Evolutionary conservation across 2,797 vertebrate species (phyloP), one percentile per base, ranked within the genome.

Genomic region (Aulostomus chinensis): DNA sequence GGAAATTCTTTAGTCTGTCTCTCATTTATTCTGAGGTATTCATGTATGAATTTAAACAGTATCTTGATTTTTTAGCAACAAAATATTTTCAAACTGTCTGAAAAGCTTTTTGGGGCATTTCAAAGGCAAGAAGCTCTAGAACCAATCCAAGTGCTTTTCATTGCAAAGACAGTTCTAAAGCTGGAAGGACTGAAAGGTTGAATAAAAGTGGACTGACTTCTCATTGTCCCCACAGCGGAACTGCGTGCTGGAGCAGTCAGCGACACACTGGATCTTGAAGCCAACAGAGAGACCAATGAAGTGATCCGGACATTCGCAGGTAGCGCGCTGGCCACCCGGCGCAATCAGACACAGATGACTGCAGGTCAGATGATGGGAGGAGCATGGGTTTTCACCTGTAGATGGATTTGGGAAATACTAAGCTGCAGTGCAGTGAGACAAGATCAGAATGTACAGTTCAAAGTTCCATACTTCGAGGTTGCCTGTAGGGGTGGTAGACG

Each of bases 151-250:
- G n/a, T n/a, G n/a, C n/a, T n/a, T n/a, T n/a, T n/a, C n/a, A n/a
- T n/a, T n/a, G n/a, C n/a, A n/a, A n/a, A n/a, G n/a, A n/a, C n/a
- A n/a, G n/a, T n/a, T n/a, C n/a, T n/a, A n/a, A n/a, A n/a, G n/a
- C n/a, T n/a, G n/a, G 12, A 13, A 50, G 7, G 2, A 46, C 20
- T 17, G 15, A 11, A 4, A 13, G 2, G 9, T 41, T 26, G n/a
- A n/a, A n/a, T n/a, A n/a, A n/a, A n/a, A n/a, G n/a, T n/a, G n/a
- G n/a, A 78, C 81, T 69, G n/a, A 89, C 88, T 63, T 89, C 39
- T 90, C 87, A 20, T 90, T 88, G 83, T 91, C 88, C 3, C 85
- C 87, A 43, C 89, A 91, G 74, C 88, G 86, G 69, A 88, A 91
- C 79, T 90, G 85, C 4, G 86, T 90, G 68, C 88, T 89, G 80